Conservation (phyloP, 2,797 vertebrate genomes). For the Valencia hispanica region DNA sequence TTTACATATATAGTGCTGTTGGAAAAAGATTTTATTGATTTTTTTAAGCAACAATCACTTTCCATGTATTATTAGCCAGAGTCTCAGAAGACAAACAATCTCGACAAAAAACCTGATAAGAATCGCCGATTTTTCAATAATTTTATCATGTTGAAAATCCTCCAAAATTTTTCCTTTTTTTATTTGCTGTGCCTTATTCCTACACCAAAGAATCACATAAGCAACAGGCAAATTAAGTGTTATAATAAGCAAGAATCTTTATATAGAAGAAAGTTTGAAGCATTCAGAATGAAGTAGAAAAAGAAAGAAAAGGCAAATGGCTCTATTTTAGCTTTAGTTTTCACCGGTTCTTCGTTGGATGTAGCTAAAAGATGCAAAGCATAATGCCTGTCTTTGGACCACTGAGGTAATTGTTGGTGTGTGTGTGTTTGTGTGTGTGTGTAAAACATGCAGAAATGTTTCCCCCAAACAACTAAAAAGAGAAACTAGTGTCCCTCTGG, state of each 20-base stretch:
- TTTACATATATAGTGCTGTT: constrained; percentile 57
- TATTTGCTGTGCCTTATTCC: constrained; percentile 55
- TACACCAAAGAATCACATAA: constrained; percentile 74
- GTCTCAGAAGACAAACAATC: constrained; percentile 59
- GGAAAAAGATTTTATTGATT: constrained; percentile 54
- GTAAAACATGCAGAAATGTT: constrained; percentile 78
- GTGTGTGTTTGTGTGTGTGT: constrained; percentile 56
- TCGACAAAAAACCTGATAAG: constrained; percentile 68
- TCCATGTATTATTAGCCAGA: constrained; percentile 60
- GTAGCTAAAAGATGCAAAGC: constrained; percentile 75
- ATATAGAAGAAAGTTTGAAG: constrained; percentile 67
- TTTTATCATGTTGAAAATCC: constrained; percentile 13
- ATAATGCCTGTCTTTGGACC: constrained; percentile 81
- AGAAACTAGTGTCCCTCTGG: constrained; percentile 71
- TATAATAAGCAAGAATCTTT: constrained; percentile 67
- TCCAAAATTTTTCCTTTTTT: constrained; percentile 22
- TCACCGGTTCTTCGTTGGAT: constrained; percentile 67
- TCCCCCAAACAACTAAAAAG: constrained; percentile 67
- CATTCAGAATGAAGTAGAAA: constrained; percentile 29
- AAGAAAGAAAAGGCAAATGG: constrained; percentile 50
- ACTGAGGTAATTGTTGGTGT: constrained; percentile 80
- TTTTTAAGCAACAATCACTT: constrained; percentile 69
- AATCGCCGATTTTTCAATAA: constrained; percentile 62
- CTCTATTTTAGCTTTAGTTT: constrained; percentile 61
- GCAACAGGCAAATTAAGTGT: constrained; percentile 70